phyloP scores from a whole-genome alignment of 2,888 invertebrate genomes.

The Meteorus colon region DNA sequence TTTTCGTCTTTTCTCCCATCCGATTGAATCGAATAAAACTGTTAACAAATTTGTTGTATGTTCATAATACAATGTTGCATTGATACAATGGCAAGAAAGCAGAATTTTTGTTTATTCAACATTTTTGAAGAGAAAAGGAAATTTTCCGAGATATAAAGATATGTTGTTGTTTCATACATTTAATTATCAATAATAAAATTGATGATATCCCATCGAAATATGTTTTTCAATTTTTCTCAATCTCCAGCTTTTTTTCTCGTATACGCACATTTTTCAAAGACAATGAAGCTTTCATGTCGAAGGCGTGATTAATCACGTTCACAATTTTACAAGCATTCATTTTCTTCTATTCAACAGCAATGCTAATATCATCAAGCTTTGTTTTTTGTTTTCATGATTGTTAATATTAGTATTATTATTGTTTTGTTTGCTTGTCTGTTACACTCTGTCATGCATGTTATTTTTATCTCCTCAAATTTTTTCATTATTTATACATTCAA shows the following conservation, averaged over 20 bases:
- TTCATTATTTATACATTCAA: slow-evolving; percentile 44
- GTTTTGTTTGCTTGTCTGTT: slow-evolving; percentile 36
- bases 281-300: slow-evolving; percentile 56
- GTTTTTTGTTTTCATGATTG: slow-evolving; percentile 29
- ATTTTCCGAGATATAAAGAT: neutral
- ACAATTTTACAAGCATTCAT: slow-evolving; percentile 42
- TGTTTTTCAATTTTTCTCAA: neutral
- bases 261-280: slow-evolving; percentile 40
- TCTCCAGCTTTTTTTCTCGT: neutral
- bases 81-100: slow-evolving; percentile 13
- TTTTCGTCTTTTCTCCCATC: neutral
- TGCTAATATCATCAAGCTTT: slow-evolving; percentile 50
- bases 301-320: slow-evolving; percentile 54
- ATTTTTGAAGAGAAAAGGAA: neutral
- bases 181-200: neutral
- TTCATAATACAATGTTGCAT: neutral
- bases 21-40: neutral
- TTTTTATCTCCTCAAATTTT: slow-evolving; percentile 48
- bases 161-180: neutral
- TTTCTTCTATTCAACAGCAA: slow-evolving; percentile 51
- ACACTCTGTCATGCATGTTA: slow-evolving; percentile 47
- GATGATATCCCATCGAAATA: neutral
- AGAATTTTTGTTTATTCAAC: slow-evolving; percentile 28
- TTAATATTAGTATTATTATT: slow-evolving; percentile 37
- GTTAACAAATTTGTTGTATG: neutral